Conservation (phyloP, 2,113 vertebrate genomes). For the Prietella phreatophila region DNA sequence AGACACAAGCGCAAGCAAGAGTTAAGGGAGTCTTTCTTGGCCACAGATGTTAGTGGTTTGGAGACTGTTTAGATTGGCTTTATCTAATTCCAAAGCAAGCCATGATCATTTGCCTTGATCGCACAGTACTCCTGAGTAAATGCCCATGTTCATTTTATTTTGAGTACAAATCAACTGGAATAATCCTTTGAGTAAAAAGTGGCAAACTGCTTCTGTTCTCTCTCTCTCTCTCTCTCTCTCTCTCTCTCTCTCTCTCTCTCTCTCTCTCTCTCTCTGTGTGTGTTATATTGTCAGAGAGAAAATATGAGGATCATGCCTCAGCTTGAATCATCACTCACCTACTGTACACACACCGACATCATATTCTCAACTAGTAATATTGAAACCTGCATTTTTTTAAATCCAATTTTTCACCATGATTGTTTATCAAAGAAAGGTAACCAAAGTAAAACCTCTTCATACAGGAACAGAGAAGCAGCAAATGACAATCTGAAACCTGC, state of each 20-base stretch:
- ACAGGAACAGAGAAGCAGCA: conserved; percentile 5
- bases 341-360: conserved; percentile 1
- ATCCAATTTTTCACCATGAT: not conserved
- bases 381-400: not conserved
- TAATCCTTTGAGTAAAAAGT: not conserved
- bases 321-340: conserved; percentile 31
- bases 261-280: too few relatives aligned
- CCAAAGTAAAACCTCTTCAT: not conserved
- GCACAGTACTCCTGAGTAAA: conserved; percentile 13
- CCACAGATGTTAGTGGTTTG: conserved; percentile 23
- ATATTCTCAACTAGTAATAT: not conserved
- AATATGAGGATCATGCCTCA: conserved; percentile 26
- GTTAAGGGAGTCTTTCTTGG: not conserved
- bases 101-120: not conserved
- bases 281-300: conserved; percentile 14
- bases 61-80: conserved; percentile 25
- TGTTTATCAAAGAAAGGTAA: not conserved
- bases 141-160: conserved; percentile 1
- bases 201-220: not conserved
- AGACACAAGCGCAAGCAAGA: conserved; percentile 6
- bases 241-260: too few relatives aligned
- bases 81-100: conserved; percentile 17
- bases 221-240: too few relatives aligned
- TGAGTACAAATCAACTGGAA: not conserved
- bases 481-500: conserved; percentile 17